Evolutionary conservation across 2,113 vertebrate genomes (phyloP).

Genomic region (Regulus satrapa): DNA sequence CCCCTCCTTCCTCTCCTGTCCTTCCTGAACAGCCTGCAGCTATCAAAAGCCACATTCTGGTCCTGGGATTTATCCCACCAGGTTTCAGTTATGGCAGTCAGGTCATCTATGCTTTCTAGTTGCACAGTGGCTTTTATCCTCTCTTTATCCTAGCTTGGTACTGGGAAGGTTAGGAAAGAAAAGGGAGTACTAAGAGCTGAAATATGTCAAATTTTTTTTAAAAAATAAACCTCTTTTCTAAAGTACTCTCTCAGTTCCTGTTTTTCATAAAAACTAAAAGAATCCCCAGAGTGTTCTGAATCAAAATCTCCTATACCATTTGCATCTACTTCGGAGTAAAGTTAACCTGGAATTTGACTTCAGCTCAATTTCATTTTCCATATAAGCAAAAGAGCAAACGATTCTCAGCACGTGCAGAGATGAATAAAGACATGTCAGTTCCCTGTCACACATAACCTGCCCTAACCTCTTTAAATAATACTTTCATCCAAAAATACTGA

Average conservation of each 20-base stretch:
- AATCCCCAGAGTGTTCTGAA: not conserved
- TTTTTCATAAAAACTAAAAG: not conserved
- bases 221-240: not conserved
- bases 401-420: not conserved
- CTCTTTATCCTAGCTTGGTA: not conserved
- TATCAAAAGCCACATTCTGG: rapidly evolving
- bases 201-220: not conserved
- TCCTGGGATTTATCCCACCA: not conserved
- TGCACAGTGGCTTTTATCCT: not conserved
- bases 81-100: not conserved
- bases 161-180: not conserved
- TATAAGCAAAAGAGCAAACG: not conserved
- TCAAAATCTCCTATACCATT: not conserved
- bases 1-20: not conserved
- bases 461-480: not conserved
- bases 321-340: not conserved
- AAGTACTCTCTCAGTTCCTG: not conserved
- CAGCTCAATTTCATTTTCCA: not conserved
- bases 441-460: not conserved
- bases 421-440: not conserved
- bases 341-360: not conserved
- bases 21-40: not conserved
- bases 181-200: not conserved
- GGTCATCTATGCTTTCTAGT: not conserved
- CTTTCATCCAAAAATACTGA: not conserved